phyloP scores from a whole-genome alignment of 2,797 vertebrate genomes.

The Hybognathus amarus region DNA sequence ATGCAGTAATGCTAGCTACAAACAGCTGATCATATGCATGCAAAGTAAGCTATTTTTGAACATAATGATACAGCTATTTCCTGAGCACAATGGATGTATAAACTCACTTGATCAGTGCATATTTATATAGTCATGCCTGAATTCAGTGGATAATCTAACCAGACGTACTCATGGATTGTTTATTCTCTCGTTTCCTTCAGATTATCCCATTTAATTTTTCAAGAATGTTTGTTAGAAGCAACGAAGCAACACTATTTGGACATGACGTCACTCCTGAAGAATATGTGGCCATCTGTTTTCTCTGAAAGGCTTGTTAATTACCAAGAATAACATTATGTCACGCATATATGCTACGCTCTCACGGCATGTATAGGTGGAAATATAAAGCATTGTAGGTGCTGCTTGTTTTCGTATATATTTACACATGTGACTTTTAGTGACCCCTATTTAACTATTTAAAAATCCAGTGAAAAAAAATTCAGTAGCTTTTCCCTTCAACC shows the following conservation, averaged over 20 bases:
- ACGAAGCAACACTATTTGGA: constrained; percentile 18
- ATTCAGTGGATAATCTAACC: constrained; percentile 24
- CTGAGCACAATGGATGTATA: not conserved
- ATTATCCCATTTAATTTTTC: constrained; percentile 18
- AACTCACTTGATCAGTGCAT: not conserved
- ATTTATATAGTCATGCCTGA: constrained; percentile 40
- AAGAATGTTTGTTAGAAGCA: constrained; percentile 32
- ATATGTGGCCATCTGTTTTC: constrained; percentile 42
- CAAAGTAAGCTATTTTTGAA: constrained; percentile 29
- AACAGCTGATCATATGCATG: constrained; percentile 27
- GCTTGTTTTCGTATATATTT: not conserved
- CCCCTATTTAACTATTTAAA: not conserved
- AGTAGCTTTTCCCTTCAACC: not conserved
- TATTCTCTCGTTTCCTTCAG: constrained; percentile 35
- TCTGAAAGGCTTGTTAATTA: constrained; percentile 50
- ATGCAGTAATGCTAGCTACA: constrained; percentile 12
- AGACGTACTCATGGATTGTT: constrained; percentile 28
- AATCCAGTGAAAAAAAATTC: not conserved
- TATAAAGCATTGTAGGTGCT: constrained; percentile 32
- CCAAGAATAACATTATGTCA: constrained; percentile 43
- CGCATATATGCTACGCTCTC: constrained; percentile 21
- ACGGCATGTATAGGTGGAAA: constrained; percentile 46
- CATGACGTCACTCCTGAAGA: constrained; percentile 36
- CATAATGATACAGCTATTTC: not conserved
- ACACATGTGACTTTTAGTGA: not conserved